phyloP scores from a whole-genome alignment of 2,113 vertebrate genomes.

The Cyanocitta stelleri region DNA sequence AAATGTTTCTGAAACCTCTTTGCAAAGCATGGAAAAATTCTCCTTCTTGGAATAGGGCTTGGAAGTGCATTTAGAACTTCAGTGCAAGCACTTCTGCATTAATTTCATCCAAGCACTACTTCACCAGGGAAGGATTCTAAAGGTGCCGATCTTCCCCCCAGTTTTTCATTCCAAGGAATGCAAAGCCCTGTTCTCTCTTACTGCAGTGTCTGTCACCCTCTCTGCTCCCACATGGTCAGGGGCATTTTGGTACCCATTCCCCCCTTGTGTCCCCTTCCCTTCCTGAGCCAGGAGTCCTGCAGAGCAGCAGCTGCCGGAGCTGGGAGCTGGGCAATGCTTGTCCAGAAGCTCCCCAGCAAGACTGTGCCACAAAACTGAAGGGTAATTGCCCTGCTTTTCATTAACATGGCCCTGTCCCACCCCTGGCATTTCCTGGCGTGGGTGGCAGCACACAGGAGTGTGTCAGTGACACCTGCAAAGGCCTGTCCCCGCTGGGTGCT shows the following conservation, averaged over 20 bases:
- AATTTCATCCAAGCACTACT: background rate
- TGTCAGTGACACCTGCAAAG: background rate
- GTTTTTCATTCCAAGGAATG: background rate
- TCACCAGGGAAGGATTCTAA: background rate
- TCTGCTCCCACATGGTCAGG: background rate
- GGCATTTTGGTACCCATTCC: background rate
- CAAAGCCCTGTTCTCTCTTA: background rate
- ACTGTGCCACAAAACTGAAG: background rate
- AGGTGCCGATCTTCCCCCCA: background rate
- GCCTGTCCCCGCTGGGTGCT: background rate
- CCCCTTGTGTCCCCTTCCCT: background rate
- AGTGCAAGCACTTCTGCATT: background rate
- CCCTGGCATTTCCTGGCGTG: background rate
- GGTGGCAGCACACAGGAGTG: background rate
- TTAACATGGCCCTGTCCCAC: background rate
- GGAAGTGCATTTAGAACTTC: background rate
- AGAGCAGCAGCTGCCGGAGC: background rate
- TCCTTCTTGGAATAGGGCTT: background rate
- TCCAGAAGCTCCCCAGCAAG: background rate
- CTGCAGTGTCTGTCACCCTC: background rate
- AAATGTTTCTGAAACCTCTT: background rate
- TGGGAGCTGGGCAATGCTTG: background rate
- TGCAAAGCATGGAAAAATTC: background rate
- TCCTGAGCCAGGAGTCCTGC: background rate
- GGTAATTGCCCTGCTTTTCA: background rate